These are phyloP conservation scores for Leuciscus waleckii DNA, from an alignment of 2,797 vertebrate genomes.

Conservation along the genomic window DNA sequence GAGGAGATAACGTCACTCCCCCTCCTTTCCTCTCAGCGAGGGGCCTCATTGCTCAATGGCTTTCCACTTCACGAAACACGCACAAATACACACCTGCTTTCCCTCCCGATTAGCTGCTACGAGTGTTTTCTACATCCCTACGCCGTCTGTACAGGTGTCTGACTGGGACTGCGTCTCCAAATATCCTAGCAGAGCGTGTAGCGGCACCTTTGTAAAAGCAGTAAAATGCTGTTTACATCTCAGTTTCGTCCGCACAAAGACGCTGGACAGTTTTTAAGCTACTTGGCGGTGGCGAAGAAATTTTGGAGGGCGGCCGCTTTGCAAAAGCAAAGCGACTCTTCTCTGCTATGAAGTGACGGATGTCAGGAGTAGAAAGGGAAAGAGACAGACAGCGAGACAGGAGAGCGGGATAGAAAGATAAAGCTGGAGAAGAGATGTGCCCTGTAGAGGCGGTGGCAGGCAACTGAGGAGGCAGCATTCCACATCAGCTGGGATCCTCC, in stretches of 20 bases:
- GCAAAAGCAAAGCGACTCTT: slow-evolving; percentile 39
- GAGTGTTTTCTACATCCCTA: slow-evolving; percentile 27
- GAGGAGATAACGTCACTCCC: slow-evolving; percentile 78
- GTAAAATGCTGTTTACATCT: not conserved
- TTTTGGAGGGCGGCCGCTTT: slow-evolving; percentile 45
- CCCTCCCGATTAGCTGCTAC: slow-evolving; percentile 21
- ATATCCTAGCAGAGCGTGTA: slow-evolving; percentile 6
- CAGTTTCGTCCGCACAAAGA: slow-evolving; percentile 16
- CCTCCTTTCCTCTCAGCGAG: slow-evolving; percentile 44
- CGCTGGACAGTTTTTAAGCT: slow-evolving; percentile 35
- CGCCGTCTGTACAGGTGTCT: slow-evolving; percentile 36
- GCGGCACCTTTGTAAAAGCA: slow-evolving; percentile 17
- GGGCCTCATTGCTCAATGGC: slow-evolving; percentile 48
- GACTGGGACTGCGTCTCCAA: slow-evolving; percentile 11
- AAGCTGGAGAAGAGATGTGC: slow-evolving; percentile 63
- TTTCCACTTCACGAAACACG: slow-evolving; percentile 46
- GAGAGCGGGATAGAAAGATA: slow-evolving; percentile 62
- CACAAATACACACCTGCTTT: slow-evolving; percentile 50
- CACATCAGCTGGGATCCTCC: slow-evolving; percentile 80
- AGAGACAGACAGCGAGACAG: slow-evolving; percentile 11
- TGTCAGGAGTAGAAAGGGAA: slow-evolving; percentile 48
- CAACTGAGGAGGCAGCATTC: slow-evolving; percentile 75
- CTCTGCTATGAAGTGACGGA: slow-evolving; percentile 44
- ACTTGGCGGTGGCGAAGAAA: not conserved
- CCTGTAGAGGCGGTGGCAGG: slow-evolving; percentile 67